Evolutionary conservation across 1,140 invertebrate species (phyloP), one percentile per base, ranked within the genome.

Genomic region (Leptinotarsa undecemlineata): DNA sequence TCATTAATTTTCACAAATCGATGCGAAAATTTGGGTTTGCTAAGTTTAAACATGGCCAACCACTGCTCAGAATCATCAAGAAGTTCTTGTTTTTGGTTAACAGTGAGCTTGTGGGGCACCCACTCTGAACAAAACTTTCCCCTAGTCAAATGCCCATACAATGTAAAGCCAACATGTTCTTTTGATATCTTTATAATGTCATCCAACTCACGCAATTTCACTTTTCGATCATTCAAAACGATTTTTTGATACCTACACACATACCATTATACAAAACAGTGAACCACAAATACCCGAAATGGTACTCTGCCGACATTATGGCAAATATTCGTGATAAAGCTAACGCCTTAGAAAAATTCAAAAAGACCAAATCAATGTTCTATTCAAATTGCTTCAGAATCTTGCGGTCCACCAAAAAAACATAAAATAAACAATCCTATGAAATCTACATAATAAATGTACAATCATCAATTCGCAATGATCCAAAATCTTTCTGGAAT

Each of bases 211-310:
- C n/a, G n/a, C n/a, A n/a, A n/a, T n/a, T n/a, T n/a, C n/a, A n/a
- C n/a, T n/a, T n/a, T n/a, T n/a, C n/a, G n/a, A n/a, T n/a, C n/a
- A n/a, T n/a, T n/a, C n/a, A n/a, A n/a, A n/a, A n/a, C n/a, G n/a
- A n/a, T n/a, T 63, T 63, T 63, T 63, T 63, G 61, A 63, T 23
- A 63, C 19, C n/a, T n/a, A n/a, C n/a, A 63, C 61, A 63, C 61
- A 63, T 63, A 63, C 61, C 61, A 63, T 63, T 63, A 63, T 63
- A 63, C 61, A 63, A 63, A 63, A 63, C 13, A 63, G 11, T 20
- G 61, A 63, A 63, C 61, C 61, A 23, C 61, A 63, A 63, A 63
- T 63, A 63, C 5, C 61, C 61, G 61, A 63, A 15, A 51, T 51
- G 48, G 48, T 51, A 51, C 48, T 51, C 48, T 51, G 48, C 48